A percentile compares a stretch with the other conserved stretches of the same genome.
Conservation (phyloP, 2,888 invertebrate genomes). For the Epistrophe grossulariae region DNA sequence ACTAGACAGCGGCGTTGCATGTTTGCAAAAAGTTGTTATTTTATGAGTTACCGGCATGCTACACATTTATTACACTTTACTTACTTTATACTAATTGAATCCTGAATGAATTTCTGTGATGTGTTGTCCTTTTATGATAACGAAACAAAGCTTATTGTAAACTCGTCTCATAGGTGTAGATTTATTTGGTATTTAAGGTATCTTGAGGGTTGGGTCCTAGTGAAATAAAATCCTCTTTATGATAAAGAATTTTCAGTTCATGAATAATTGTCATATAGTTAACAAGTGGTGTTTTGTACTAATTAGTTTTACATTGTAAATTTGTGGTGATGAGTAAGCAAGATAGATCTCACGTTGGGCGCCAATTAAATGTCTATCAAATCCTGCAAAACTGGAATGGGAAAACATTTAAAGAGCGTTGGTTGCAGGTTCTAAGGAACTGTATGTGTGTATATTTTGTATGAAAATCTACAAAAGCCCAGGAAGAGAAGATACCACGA, state of each 20-base stretch:
- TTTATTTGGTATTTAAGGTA: neutral
- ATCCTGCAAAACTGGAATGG: no score
- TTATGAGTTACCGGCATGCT: neutral
- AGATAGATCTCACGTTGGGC: neutral
- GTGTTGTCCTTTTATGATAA: neutral
- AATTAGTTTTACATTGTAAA: no score
- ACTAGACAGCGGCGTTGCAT: neutral
- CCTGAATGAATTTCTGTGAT: neutral
- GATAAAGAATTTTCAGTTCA: no score
- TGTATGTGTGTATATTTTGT: no score
- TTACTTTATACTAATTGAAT: neutral
- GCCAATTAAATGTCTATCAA: no score
- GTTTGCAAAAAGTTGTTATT: neutral
- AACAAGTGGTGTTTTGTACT: neutral
- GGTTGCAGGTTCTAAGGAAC: no score
- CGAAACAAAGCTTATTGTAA: neutral
- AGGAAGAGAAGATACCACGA: no score
- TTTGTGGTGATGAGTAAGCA: no score
- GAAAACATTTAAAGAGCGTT: no score
- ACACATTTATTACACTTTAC: neutral
- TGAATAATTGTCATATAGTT: no score
- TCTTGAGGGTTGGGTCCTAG: neutral
- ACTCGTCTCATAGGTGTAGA: neutral
- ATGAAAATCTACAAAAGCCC: no score
- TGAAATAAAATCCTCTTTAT: neutral